phyloP scores from a whole-genome alignment of 2,888 invertebrate genomes.

The Andricus quercusramuli region DNA sequence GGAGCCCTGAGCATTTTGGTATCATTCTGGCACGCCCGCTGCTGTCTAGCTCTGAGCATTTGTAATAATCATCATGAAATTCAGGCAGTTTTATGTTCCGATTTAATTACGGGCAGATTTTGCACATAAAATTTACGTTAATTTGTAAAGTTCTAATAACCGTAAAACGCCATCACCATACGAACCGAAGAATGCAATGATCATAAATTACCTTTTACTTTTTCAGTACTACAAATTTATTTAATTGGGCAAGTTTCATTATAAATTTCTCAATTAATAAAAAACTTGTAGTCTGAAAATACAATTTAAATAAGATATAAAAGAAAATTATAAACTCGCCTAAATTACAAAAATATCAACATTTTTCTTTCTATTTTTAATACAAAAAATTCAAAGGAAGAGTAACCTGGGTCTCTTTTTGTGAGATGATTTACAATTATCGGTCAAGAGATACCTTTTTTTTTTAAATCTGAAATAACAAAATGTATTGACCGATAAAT shows the following conservation, averaged over 20 bases:
- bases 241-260: not conserved
- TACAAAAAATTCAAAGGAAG: not conserved
- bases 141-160: constrained; percentile 13
- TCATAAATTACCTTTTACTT: not conserved
- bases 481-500: not conserved
- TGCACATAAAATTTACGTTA: constrained; percentile 11
- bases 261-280: too few species aligned
- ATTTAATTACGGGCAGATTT: constrained; percentile 9
- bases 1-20: constrained; percentile 37
- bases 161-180: not conserved
- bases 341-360: not conserved
- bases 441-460: too few species aligned
- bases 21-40: constrained; percentile 41
- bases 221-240: not conserved
- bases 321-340: not conserved
- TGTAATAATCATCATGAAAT: constrained; percentile 26
- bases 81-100: not conserved
- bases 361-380: not conserved
- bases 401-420: too few species aligned
- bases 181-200: not conserved
- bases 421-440: too few species aligned
- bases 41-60: constrained; percentile 15
- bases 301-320: not conserved
- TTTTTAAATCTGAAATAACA: not conserved
- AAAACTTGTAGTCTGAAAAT: too few species aligned